phyloP scores from a whole-genome alignment of 2,113 vertebrate species.

The Sinocyclocheilus maitianheensis region DNA sequence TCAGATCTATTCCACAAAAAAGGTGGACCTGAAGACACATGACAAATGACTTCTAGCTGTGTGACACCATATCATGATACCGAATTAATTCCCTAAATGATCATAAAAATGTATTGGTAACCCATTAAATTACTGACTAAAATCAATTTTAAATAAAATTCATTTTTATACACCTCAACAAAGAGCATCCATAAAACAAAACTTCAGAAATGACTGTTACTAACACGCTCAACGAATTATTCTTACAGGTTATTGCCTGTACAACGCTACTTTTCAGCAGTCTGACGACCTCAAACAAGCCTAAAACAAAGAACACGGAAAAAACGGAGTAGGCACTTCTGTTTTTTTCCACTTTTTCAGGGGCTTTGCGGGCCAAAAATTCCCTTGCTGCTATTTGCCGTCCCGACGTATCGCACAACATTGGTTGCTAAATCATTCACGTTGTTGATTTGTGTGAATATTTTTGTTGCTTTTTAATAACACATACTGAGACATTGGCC shows the following conservation, averaged over 20 bases:
- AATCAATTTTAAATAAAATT: too few species aligned
- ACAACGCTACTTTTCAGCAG: constrained; percentile 2
- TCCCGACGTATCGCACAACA: constrained; percentile 47
- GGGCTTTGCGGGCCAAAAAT: background rate
- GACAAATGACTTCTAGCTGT: too few species aligned
- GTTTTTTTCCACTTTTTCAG: constrained; percentile 52
- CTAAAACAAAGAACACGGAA: constrained; percentile 57
- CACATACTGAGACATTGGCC: constrained; percentile 31
- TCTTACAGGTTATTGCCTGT: constrained; percentile 52
- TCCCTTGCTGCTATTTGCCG: background rate
- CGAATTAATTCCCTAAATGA: too few species aligned
- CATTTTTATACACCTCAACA: too few species aligned
- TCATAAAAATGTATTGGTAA: too few species aligned
- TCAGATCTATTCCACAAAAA: too few species aligned
- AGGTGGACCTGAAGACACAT: too few species aligned
- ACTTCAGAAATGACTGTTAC: constrained; percentile 49
- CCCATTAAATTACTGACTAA: too few species aligned
- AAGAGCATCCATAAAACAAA: constrained; percentile 63
- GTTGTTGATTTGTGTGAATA: constrained; percentile 15
- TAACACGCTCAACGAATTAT: constrained; percentile 4
- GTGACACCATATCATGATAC: too few species aligned
- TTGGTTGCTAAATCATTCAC: background rate
- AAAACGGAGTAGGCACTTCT: constrained; percentile 73
- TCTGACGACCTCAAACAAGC: constrained; percentile 51
- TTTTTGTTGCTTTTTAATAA: constrained; percentile 7